Percentiles rank a stretch among this genome's conserved stretches.
phyloP scores from a whole-genome alignment of 1,140 invertebrate genomes.

The Anastrepha ludens region DNA sequence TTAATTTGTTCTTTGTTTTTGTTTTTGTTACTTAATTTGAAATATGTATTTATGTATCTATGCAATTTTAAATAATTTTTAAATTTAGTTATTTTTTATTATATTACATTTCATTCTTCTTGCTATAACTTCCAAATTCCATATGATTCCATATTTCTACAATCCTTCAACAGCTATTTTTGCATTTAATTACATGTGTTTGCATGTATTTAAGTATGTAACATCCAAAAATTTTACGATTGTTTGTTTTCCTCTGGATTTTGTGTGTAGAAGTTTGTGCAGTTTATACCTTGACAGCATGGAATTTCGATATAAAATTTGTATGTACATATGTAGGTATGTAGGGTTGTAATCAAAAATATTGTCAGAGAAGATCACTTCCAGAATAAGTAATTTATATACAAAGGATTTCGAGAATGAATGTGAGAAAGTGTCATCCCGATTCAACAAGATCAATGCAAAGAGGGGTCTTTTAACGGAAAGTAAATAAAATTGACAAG shows the following conservation, averaged over 20 bases:
- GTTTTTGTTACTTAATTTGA: constrained; percentile 1
- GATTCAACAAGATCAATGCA: too few relatives aligned
- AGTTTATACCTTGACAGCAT: neutral
- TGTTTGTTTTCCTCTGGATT: neutral
- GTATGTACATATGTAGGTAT: too few relatives aligned
- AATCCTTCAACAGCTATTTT: constrained; percentile 16
- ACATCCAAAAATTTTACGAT: neutral
- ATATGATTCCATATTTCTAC: neutral
- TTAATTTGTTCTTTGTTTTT: neutral
- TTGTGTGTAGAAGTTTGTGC: constrained; percentile 13
- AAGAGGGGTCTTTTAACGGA: too few relatives aligned
- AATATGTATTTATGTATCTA: neutral
- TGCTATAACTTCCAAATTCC: neutral
- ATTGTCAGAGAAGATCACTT: too few relatives aligned
- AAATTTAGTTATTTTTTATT: neutral
- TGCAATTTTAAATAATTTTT: neutral
- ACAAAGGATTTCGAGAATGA: too few relatives aligned
- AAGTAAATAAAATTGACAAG: too few relatives aligned
- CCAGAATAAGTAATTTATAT: too few relatives aligned
- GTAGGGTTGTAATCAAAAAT: too few relatives aligned
- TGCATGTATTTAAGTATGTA: too few relatives aligned
- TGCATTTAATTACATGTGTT: neutral
- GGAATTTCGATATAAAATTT: neutral
- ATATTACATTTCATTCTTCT: neutral
- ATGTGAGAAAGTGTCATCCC: too few relatives aligned